These are phyloP conservation scores for Operophtera brumata DNA, from an alignment of 2,888 invertebrate genomes.

Conservation along the genomic window DNA sequence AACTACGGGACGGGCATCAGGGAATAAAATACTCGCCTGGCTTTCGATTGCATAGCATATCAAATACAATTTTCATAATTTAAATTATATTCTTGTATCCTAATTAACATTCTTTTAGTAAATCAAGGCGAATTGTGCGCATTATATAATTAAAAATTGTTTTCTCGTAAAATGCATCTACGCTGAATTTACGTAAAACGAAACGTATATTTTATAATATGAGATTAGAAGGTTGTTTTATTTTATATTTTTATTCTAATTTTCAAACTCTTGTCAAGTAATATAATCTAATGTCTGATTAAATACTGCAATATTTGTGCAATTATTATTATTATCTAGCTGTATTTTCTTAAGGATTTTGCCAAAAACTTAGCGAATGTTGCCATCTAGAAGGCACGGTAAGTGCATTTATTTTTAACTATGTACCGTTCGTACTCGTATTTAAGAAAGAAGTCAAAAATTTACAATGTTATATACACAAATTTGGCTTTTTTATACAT, in stretches of 20 bases:
- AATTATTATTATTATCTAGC: conserved; percentile 44
- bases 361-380: conserved; percentile 63
- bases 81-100: conserved; percentile 16
- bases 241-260: conserved; percentile 42
- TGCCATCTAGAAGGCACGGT: conserved; percentile 69
- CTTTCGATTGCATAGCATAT: conserved; percentile 37
- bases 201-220: conserved; percentile 20
- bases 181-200: conserved; percentile 19
- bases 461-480: conserved; percentile 55
- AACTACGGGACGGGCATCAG: conserved; percentile 89
- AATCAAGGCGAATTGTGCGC: conserved; percentile 18
- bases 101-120: conserved; percentile 17
- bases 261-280: conserved; percentile 32
- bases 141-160: conserved; percentile 20
- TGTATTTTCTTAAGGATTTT: conserved; percentile 54
- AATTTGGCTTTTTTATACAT: conserved; percentile 69
- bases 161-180: conserved; percentile 3
- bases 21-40: conserved; percentile 64
- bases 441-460: conserved; percentile 50
- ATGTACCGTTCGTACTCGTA: conserved; percentile 53
- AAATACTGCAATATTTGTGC: conserved; percentile 45
- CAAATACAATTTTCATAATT: conserved; percentile 19
- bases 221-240: conserved; percentile 49
- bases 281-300: conserved; percentile 21
- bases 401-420: conserved; percentile 74